Evolutionary conservation across 2,113 vertebrate genomes (phyloP).

Genomic region (Grammomys dolichurus): DNA sequence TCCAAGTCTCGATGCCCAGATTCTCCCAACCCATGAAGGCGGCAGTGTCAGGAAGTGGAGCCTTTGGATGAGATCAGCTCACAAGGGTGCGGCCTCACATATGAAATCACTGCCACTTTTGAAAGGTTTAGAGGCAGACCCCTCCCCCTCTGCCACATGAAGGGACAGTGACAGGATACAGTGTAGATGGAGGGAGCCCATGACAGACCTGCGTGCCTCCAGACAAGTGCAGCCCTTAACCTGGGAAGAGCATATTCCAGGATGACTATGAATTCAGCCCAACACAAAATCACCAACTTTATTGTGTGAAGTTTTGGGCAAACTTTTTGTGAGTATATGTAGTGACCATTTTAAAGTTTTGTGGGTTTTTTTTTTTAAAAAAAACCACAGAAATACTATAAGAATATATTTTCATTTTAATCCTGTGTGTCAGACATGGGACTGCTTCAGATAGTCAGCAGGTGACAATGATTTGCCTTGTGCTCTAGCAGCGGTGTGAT

Average conservation of each 20-base stretch:
- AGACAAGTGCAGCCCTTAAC: background rate
- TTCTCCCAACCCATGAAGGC: no score
- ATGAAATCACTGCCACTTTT: background rate
- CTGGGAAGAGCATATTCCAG: background rate
- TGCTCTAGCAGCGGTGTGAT: no score
- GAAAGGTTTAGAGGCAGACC: background rate
- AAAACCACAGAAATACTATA: no score
- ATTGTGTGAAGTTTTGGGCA: background rate
- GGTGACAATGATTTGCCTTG: no score
- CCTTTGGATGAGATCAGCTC: background rate
- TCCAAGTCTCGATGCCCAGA: no score
- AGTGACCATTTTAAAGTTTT: no score
- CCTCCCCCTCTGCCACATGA: background rate
- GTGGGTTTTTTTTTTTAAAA: no score
- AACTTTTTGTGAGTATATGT: background rate
- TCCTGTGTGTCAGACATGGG: no score
- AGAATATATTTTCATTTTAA: no score
- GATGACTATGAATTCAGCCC: background rate
- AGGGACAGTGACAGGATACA: background rate
- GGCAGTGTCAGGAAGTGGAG: background rate
- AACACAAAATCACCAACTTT: background rate
- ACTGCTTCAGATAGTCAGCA: no score
- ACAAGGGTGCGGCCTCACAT: background rate
- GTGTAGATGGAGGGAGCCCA: background rate
- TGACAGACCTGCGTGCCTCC: accelerated